A percentile compares a stretch with the other conserved stretches of the same genome.
phyloP scores from a whole-genome alignment of 2,113 vertebrate species.

The Scartelaos histophorus region DNA sequence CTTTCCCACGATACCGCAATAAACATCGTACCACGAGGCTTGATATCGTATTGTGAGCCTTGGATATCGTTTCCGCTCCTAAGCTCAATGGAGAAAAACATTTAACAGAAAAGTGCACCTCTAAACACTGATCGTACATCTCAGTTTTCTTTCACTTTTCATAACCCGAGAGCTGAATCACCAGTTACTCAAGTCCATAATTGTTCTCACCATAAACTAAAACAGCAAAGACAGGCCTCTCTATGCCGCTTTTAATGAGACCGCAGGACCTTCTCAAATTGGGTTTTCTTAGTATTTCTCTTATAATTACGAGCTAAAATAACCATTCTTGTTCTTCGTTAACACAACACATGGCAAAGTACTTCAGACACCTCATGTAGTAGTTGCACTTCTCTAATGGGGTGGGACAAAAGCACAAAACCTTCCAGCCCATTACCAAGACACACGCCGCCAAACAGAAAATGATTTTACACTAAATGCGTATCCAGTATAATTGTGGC shows the following conservation, averaged over 20 bases:
- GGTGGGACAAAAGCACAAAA: constrained; percentile 4
- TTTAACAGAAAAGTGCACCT: too few species aligned
- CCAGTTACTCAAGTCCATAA: not conserved
- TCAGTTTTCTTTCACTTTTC: not conserved
- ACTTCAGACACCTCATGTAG: not conserved
- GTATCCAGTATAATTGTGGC: not conserved
- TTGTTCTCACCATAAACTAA: not conserved
- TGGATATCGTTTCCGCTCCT: too few species aligned
- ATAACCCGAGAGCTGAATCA: not conserved
- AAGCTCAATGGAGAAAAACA: too few species aligned
- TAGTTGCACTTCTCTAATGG: not conserved
- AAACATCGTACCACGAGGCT: too few species aligned
- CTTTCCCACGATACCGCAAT: too few species aligned
- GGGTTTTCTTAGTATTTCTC: not conserved
- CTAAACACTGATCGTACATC: not conserved
- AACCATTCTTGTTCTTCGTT: not conserved
- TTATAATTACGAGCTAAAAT: constrained; percentile 3
- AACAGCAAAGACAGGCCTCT: not conserved
- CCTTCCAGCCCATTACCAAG: constrained; percentile 5
- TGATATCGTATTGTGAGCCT: too few species aligned
- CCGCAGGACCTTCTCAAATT: too few species aligned
- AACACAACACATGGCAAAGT: constrained; percentile 2
- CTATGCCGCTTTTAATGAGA: not conserved
- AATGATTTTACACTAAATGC: constrained; percentile 3
- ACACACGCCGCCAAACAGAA: not conserved